Percentiles rank a stretch among this genome's conserved stretches.
Conservation (phyloP, 2,113 vertebrate genomes). For the Beaufortia kweichowensis region DNA sequence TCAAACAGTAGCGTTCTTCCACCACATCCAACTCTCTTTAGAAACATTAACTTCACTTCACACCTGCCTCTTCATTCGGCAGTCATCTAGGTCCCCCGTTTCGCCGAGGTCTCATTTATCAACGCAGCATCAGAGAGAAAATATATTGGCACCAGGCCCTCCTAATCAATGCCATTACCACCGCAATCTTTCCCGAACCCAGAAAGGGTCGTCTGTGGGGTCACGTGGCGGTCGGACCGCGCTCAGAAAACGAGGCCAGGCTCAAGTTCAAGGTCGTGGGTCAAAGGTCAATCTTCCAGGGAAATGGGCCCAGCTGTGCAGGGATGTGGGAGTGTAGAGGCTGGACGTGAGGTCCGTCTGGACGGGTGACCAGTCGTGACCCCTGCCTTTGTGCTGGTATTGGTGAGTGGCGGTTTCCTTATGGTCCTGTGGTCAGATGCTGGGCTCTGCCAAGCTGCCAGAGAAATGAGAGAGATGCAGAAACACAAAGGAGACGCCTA, state of each 20-base stretch:
- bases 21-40: constrained; percentile 45
- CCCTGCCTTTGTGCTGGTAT: constrained; percentile 66
- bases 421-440: constrained; percentile 62
- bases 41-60: constrained; percentile 50
- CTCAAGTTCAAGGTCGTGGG: constrained; percentile 78
- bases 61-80: constrained; percentile 57
- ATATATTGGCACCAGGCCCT: constrained; percentile 21
- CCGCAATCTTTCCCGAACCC: constrained; percentile 47
- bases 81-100: constrained; percentile 48
- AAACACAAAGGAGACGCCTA: constrained; percentile 66
- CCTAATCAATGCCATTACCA: constrained; percentile 75
- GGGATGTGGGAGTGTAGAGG: constrained; percentile 64
- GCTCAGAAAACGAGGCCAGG: constrained; percentile 65
- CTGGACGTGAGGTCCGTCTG: constrained; percentile 61
- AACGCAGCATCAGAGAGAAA: constrained; percentile 45
- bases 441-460: constrained; percentile 56
- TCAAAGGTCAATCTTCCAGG: constrained; percentile 70
- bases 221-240: constrained; percentile 41
- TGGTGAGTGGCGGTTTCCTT: constrained; percentile 57
- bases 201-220: constrained; percentile 51
- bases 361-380: constrained; percentile 62
- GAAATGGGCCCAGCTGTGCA: constrained; percentile 70
- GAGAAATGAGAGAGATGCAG: constrained; percentile 42
- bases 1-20: constrained; percentile 44
- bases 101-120: neutral